Conservation (phyloP, 2,888 invertebrate genomes). For the Sphaerophoria taeniata region DNA sequence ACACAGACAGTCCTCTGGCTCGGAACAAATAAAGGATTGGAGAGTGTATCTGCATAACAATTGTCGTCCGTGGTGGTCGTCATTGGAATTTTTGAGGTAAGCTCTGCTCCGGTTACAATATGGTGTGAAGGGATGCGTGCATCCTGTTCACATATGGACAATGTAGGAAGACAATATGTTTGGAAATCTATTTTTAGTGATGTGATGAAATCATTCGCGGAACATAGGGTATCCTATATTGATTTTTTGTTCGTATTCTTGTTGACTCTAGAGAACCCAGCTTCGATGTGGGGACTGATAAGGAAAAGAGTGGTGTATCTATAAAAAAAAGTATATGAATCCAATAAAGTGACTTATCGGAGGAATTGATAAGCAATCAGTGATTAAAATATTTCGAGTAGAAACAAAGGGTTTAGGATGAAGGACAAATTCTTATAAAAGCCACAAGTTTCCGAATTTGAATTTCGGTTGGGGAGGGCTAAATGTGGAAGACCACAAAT, state of each 20-base stretch:
- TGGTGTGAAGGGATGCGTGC: constrained; percentile 29
- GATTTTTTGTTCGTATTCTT: constrained; percentile 63
- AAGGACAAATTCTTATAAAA: background rate
- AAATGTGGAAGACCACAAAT: too few relatives aligned
- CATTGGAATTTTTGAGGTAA: constrained; percentile 42
- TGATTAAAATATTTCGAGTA: constrained; percentile 4
- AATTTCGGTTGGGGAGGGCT: background rate
- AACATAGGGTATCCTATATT: constrained; percentile 69
- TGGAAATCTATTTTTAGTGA: constrained; percentile 59
- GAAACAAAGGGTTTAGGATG: background rate
- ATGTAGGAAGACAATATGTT: constrained; percentile 38
- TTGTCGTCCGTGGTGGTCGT: background rate
- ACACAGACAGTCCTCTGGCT: too few relatives aligned
- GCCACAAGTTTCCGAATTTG: background rate
- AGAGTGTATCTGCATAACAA: background rate
- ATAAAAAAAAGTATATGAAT: background rate
- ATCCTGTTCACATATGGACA: constrained; percentile 32
- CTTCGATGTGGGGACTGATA: background rate
- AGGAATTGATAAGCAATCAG: constrained; percentile 8
- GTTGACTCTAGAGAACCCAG: constrained; percentile 26
- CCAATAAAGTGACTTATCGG: background rate
- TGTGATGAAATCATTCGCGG: constrained; percentile 66
- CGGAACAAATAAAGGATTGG: background rate
- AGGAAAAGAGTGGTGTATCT: background rate
- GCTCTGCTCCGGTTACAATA: constrained; percentile 62